These are phyloP conservation scores for Prunella himalayana DNA, from an alignment of 2,113 vertebrate species.

Conservation along the genomic window DNA sequence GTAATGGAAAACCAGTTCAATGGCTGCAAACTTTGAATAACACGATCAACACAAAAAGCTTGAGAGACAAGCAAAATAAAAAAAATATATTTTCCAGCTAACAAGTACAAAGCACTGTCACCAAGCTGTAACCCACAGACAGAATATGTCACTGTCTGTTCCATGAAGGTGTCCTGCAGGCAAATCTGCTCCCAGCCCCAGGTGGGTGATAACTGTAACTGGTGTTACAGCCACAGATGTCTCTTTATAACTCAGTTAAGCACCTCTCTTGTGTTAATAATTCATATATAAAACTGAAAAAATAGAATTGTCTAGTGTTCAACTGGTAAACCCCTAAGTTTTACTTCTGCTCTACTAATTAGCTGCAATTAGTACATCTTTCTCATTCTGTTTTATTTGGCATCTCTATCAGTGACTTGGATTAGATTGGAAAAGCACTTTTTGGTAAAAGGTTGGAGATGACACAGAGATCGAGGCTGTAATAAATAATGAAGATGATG, in stretches of 20 bases:
- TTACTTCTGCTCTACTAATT: background rate
- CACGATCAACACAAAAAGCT: background rate
- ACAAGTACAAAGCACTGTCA: background rate
- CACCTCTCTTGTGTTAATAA: background rate
- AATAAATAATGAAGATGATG: background rate
- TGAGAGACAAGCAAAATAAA: background rate
- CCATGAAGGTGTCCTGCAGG: background rate
- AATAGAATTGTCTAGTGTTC: background rate
- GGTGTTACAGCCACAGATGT: background rate
- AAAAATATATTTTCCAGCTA: background rate
- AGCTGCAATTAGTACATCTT: background rate
- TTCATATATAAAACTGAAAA: background rate
- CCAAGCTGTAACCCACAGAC: background rate
- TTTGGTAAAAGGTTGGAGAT: background rate
- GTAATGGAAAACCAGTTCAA: background rate
- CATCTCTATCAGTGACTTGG: background rate
- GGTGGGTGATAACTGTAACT: background rate
- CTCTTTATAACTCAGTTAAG: background rate
- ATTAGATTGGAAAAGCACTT: background rate
- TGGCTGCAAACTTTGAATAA: background rate
- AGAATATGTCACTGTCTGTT: background rate
- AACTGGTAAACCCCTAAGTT: background rate
- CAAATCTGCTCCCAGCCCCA: background rate
- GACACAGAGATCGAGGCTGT: fast-evolving
- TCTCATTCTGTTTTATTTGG: background rate